A percentile compares a stretch with the other conserved stretches of the same genome.
These are phyloP conservation scores for Smutsia gigantea DNA, from an alignment of 2,797 vertebrate species.

Conservation along the genomic window DNA sequence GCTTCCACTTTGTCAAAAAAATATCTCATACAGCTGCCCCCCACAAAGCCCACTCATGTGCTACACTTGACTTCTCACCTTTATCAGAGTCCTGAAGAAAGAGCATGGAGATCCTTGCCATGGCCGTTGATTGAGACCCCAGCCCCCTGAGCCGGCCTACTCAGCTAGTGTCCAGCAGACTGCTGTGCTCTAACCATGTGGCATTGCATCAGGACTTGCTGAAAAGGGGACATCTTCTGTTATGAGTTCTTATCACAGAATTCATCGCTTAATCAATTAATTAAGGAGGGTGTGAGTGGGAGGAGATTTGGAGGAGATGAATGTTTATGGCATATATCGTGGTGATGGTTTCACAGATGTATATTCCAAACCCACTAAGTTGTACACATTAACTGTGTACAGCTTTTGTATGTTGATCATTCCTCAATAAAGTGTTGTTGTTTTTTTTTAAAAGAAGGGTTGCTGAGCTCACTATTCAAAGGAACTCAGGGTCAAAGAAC, in stretches of 20 bases:
- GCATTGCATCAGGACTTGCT: no score
- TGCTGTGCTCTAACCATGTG: no score
- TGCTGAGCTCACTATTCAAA: background rate
- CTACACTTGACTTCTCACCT: background rate
- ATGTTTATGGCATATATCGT: background rate
- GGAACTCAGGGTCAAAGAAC: background rate
- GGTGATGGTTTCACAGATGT: background rate
- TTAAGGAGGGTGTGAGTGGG: no score
- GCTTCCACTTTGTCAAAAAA: background rate
- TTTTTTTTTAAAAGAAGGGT: background rate
- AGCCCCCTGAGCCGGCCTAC: background rate
- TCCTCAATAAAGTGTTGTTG: background rate
- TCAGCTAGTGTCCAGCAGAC: no score
- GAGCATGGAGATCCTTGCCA: fast-evolving
- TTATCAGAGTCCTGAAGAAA: background rate
- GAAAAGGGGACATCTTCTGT: background rate
- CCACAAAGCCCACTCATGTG: background rate
- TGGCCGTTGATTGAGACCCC: background rate
- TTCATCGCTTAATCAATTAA: background rate
- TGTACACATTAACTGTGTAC: background rate
- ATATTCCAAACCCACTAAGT: background rate
- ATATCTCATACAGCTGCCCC: background rate
- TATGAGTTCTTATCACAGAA: background rate
- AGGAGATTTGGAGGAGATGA: background rate
- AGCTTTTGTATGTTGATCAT: background rate